phyloP scores from a whole-genome alignment of 2,113 vertebrate species.

The Prolemur simus region DNA sequence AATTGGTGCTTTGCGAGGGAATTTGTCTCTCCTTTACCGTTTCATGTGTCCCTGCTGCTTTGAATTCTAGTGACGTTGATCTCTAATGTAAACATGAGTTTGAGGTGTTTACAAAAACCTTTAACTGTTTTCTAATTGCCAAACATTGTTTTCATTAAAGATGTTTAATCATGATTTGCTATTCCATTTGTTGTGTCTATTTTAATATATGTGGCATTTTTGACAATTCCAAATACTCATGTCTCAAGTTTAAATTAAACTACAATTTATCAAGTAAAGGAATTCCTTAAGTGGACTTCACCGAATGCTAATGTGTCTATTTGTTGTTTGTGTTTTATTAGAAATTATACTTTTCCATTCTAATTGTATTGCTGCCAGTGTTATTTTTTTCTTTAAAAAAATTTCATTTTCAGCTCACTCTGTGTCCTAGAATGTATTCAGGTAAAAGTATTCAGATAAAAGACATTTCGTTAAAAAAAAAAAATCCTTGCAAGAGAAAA shows the following conservation, averaged over 20 bases:
- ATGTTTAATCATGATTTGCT: not conserved
- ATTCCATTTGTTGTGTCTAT: not conserved
- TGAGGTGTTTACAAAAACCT: not conserved
- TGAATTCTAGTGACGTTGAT: not conserved
- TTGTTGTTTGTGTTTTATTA: not conserved
- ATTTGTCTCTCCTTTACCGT: not conserved
- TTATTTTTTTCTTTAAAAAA: not conserved
- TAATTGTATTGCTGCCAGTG: not conserved
- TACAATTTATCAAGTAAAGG: not conserved
- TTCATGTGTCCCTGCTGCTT: not conserved
- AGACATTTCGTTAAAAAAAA: not conserved
- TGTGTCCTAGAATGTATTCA: not conserved
- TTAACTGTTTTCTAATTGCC: slow-evolving; percentile 15
- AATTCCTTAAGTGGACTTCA: not conserved
- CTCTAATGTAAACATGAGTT: not conserved
- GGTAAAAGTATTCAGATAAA: slow-evolving; percentile 56
- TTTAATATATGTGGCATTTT: slow-evolving; percentile 10
- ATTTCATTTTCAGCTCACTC: not conserved
- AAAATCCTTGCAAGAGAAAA: not conserved
- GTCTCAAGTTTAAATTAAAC: slow-evolving; percentile 7
- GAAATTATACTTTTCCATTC: not conserved
- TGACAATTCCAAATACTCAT: not conserved
- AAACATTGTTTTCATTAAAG: slow-evolving; percentile 10
- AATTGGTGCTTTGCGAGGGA: not conserved
- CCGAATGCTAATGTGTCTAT: not conserved